phyloP scores from a whole-genome alignment of 2,888 invertebrate species.

The Mythimna ferrago region DNA sequence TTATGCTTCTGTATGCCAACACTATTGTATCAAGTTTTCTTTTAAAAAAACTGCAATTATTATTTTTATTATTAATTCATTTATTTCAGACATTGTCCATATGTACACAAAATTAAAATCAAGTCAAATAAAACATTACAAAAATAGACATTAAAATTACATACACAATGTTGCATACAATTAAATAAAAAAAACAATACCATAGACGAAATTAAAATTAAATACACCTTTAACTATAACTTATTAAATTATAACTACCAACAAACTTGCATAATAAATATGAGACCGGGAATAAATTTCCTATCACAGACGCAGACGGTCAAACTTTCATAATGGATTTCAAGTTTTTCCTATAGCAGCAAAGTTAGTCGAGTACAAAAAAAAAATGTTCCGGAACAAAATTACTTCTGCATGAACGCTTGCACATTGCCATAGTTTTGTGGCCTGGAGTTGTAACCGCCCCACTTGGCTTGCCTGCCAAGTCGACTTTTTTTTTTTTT shows the following conservation, averaged over 20 bases:
- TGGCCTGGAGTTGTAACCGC: constrained; percentile 2
- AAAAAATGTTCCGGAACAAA: constrained; percentile 14
- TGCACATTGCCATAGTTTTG: constrained; percentile 14
- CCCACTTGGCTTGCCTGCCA: constrained; percentile 35
- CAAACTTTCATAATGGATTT: constrained; percentile 18
- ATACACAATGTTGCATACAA: too few relatives aligned
- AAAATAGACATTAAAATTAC: too few relatives aligned
- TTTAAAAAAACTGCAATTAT: background rate
- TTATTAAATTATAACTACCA: constrained; percentile 10
- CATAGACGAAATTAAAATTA: too few relatives aligned
- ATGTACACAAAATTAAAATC: too few relatives aligned
- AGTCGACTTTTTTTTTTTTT: too few relatives aligned
- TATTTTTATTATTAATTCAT: too few relatives aligned
- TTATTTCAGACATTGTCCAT: too few relatives aligned
- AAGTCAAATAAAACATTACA: too few relatives aligned
- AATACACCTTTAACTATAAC: background rate
- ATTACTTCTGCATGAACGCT: constrained; percentile 53
- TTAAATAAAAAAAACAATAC: too few relatives aligned
- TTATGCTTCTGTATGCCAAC: too few relatives aligned
- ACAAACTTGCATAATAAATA: constrained; percentile 18
- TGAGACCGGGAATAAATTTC: background rate
- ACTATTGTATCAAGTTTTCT: background rate
- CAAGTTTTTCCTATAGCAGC: constrained; percentile 8
- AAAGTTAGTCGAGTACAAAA: constrained; percentile 14
- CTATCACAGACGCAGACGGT: background rate